Conservation (phyloP, 2,113 vertebrate species). For the Pithys albifrons region DNA sequence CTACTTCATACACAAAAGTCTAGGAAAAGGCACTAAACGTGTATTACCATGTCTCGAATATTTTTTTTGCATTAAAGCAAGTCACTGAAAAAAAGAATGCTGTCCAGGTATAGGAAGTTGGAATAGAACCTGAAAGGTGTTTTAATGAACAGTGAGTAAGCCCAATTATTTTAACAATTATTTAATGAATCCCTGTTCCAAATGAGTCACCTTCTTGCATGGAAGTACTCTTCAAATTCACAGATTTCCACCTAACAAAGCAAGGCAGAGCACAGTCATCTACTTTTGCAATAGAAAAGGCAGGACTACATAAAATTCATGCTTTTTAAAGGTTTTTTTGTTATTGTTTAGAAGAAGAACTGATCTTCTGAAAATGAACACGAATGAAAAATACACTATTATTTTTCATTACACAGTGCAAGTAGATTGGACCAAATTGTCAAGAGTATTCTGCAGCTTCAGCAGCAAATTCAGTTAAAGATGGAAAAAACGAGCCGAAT, state of each 20-base stretch:
- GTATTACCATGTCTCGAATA: not conserved
- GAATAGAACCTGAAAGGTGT: not conserved
- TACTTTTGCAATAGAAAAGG: not conserved
- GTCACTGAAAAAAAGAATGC: not conserved
- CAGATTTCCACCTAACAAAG: not conserved
- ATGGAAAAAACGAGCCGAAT: not conserved
- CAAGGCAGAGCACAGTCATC: not conserved
- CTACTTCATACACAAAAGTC: not conserved
- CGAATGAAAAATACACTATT: not conserved
- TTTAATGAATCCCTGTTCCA: not conserved
- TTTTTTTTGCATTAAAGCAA: not conserved
- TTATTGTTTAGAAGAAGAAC: not conserved
- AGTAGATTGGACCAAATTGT: not conserved
- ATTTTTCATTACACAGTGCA: not conserved
- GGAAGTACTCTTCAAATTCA: not conserved
- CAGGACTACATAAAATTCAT: not conserved
- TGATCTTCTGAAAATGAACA: not conserved
- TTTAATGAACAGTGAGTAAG: not conserved
- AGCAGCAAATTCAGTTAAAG: not conserved
- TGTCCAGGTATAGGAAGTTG: not conserved
- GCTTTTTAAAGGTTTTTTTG: not conserved
- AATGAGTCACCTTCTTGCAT: not conserved
- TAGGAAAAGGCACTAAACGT: not conserved
- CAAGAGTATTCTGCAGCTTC: not conserved
- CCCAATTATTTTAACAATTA: not conserved